Percentiles rank a stretch among this genome's conserved stretches.
Evolutionary conservation across 2,888 invertebrate species (phyloP).

Genomic region (Ametastegia equiseti): DNA sequence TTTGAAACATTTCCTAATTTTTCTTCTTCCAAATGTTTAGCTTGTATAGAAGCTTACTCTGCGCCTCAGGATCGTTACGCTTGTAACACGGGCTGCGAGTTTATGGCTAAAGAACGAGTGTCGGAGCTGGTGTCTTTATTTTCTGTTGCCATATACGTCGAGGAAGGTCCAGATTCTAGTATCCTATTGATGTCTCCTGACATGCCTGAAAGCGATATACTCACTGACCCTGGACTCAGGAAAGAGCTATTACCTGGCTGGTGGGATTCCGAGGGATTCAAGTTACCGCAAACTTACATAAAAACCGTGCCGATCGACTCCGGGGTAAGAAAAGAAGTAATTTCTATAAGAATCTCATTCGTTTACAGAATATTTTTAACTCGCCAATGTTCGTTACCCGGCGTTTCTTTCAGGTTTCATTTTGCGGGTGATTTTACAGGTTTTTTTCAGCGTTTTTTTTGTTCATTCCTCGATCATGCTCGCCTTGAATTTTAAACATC

Average conservation of each 20-base stretch:
- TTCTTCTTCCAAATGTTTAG: constrained; percentile 61
- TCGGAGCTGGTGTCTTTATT: constrained; percentile 63
- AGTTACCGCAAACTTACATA: constrained; percentile 71
- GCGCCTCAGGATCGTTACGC: constrained; percentile 62
- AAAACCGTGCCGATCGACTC: constrained; percentile 70
- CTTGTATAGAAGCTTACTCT: constrained; percentile 71
- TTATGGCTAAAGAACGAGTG: constrained; percentile 67
- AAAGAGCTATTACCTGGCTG: constrained; percentile 71
- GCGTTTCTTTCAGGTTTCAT: background rate
- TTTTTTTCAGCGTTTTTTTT: too few relatives aligned
- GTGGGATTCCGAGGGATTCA: constrained; percentile 72
- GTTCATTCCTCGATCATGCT: background rate
- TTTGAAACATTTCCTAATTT: too few relatives aligned
- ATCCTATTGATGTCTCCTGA: constrained; percentile 68
- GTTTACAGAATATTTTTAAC: too few relatives aligned
- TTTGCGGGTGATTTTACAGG: too few relatives aligned
- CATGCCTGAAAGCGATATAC: constrained; percentile 69
- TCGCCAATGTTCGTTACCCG: background rate
- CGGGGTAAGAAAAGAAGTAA: constrained; percentile 60
- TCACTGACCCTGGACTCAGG: constrained; percentile 69
- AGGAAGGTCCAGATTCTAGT: constrained; percentile 65
- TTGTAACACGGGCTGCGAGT: constrained; percentile 68
- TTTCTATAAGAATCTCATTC: background rate
- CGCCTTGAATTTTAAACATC: background rate
- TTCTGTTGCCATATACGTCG: constrained; percentile 64